Evolutionary conservation across 2,113 vertebrate species (phyloP).

Genomic region (Takifugu bimaculatus): DNA sequence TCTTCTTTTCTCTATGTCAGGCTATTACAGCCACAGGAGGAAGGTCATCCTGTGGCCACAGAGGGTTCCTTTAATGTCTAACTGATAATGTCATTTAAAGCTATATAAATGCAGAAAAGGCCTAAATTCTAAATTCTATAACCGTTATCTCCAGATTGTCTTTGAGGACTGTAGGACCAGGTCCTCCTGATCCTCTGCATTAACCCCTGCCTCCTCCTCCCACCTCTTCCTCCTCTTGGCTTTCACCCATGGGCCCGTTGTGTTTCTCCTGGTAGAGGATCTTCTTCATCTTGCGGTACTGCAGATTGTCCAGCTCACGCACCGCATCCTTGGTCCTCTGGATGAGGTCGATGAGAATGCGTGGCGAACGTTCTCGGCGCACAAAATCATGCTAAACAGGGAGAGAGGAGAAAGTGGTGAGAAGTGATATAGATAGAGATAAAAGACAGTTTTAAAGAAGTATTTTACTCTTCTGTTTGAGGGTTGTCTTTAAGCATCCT

Average conservation of each 20-base stretch:
- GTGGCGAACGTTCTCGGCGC: slow-evolving; percentile 82
- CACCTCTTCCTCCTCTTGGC: slow-evolving; percentile 93
- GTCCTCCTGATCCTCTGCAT: neutral
- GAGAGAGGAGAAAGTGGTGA: neutral
- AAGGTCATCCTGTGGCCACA: too few relatives aligned
- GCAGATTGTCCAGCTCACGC: slow-evolving; percentile 93
- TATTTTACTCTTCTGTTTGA: too few relatives aligned
- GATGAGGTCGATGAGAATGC: slow-evolving; percentile 92
- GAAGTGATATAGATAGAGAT: neutral
- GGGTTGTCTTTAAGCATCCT: neutral
- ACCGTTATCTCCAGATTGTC: neutral
- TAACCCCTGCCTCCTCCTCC: neutral
- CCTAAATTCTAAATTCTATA: neutral
- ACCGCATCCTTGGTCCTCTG: slow-evolving; percentile 98
- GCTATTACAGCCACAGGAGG: neutral
- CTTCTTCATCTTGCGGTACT: slow-evolving; percentile 99
- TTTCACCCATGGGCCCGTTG: slow-evolving; percentile 89
- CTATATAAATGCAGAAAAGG: too few relatives aligned
- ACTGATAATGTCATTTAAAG: too few relatives aligned
- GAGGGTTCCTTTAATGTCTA: neutral
- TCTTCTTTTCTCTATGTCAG: slow-evolving; percentile 24
- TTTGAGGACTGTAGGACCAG: neutral
- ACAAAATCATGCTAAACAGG: slow-evolving; percentile 89
- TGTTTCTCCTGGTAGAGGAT: slow-evolving; percentile 96
- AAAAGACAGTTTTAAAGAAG: neutral